Evolutionary conservation across 2,113 vertebrate genomes (phyloP).

Genomic region (Silurus glanis): DNA sequence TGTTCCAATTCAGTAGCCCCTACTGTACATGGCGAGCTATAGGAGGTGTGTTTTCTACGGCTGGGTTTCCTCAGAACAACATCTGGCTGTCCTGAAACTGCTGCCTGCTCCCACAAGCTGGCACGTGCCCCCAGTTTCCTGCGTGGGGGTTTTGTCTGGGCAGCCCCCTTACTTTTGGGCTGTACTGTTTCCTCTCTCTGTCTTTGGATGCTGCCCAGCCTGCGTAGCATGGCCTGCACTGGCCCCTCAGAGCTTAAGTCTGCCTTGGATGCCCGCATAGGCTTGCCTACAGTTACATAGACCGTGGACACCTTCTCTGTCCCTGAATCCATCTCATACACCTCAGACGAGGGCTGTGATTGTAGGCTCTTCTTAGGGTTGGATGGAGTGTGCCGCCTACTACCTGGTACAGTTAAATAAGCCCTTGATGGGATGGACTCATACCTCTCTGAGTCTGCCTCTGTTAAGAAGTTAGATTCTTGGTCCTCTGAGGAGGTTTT

Average conservation of each 20-base stretch:
- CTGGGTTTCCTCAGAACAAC: constrained; percentile 62
- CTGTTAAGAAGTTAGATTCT: constrained; percentile 8
- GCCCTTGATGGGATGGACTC: constrained; percentile 43
- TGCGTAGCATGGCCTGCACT: constrained; percentile 80
- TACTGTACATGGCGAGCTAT: constrained; percentile 46
- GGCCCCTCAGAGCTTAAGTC: constrained; percentile 70
- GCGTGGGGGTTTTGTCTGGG: constrained; percentile 80
- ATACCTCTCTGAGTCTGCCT: constrained; percentile 59
- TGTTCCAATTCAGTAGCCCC: constrained; percentile 34
- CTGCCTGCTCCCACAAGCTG: constrained; percentile 64
- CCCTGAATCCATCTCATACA: constrained; percentile 48
- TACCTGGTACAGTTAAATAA: constrained; percentile 55
- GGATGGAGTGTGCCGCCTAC: constrained; percentile 62
- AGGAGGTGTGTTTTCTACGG: constrained; percentile 59
- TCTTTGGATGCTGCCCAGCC: constrained; percentile 84
- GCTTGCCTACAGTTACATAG: constrained; percentile 83
- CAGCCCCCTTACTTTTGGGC: constrained; percentile 64
- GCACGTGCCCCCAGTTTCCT: constrained; percentile 74
- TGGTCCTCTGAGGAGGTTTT: constrained; percentile 43
- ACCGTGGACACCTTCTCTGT: constrained; percentile 77
- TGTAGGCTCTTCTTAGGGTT: constrained; percentile 72
- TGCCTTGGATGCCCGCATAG: constrained; percentile 58
- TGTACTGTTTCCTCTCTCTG: constrained; percentile 66
- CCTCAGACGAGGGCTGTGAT: constrained; percentile 64
- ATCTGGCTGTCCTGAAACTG: constrained; percentile 49